Percentiles rank a stretch among this genome's conserved stretches.
phyloP scores from a whole-genome alignment of 1,140 invertebrate genomes.

The Drosophila cardini region DNA sequence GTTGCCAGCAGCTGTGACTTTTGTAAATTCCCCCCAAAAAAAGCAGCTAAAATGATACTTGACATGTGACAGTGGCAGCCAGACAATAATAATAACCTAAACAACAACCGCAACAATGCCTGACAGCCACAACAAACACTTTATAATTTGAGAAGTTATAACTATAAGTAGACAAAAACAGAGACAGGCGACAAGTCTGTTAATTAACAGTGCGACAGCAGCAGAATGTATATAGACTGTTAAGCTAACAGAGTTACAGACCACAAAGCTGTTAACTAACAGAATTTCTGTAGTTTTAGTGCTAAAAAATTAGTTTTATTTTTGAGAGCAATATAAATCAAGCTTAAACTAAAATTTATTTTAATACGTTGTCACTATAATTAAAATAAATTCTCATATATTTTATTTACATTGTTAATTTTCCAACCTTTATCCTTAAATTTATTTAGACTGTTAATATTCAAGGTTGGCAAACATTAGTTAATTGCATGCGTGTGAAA shows the following conservation, averaged over 20 bases:
- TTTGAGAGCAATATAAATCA: no score
- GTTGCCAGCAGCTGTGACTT: slow-evolving; percentile 66
- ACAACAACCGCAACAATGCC: slow-evolving; percentile 26
- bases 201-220: slow-evolving; percentile 21
- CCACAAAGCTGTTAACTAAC: background rate
- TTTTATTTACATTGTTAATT: background rate
- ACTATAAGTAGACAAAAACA: slow-evolving; percentile 13
- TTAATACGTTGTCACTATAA: no score
- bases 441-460: background rate
- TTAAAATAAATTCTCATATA: background rate
- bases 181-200: background rate
- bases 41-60: slow-evolving; percentile 58
- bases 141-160: slow-evolving; percentile 33
- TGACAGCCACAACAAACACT: slow-evolving; percentile 28
- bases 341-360: no score
- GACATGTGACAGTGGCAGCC: slow-evolving; percentile 72
- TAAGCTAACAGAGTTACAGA: background rate
- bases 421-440: background rate
- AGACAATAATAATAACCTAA: slow-evolving; percentile 66
- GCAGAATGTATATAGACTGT: background rate
- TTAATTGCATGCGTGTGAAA: slow-evolving; percentile 48
- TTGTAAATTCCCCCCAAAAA: slow-evolving; percentile 20
- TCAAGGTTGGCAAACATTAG: slow-evolving; percentile 53
- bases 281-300: no score
- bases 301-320: no score